Evolutionary conservation across 2,888 invertebrate genomes (phyloP), one percentile per base, ranked within the genome.

Genomic region (Coelinius sp.): DNA sequence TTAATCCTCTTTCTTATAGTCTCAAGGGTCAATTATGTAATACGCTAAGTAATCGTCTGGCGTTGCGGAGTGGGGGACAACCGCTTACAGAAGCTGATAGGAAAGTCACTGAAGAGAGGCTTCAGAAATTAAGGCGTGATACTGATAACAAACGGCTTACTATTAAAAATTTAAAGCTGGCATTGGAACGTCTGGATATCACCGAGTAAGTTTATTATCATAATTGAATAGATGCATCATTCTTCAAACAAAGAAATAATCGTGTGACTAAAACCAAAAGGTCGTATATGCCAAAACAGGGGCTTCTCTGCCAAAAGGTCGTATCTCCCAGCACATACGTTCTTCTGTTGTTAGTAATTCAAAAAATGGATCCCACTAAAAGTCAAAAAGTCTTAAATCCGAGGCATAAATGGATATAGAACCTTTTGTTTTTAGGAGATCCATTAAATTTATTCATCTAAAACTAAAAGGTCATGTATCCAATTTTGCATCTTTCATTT

Each of bases 171-270:
- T 90, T 96, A 35, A 93, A 95, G 84, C 90, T 93, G 76, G 92
- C 95, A 0, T 89, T 96, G 22, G 95, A 96, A 80, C 92, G 94
- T 80, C 91, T 96, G 10, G 95, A 96, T 83, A 95, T 95, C 56
- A 95, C 95, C 27, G 96, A 96, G 96, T 96, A 88, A 93, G 94
- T 89, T 63, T 20, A 38, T n/a, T 5, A 56, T 65, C 53, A 10
- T 31, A 38, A 38, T 20, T 20, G 2, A 2, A 12, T 12, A 12
- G 7, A 12, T 52, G 31, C 24, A 38, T 31, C 31, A 31, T 31
- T 3, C 31, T 3, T 5, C 7, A 3, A 10, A 49, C 22, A 17
- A 49, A 14, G 25, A 27, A 12, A 31, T 31, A 5, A 5, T 31
- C 31, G 3, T 31, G 31, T 31, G 5, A n/a, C n/a, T n/a, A n/a